phyloP scores from a whole-genome alignment of 2,888 invertebrate genomes.

The Lepidonotus clava region DNA sequence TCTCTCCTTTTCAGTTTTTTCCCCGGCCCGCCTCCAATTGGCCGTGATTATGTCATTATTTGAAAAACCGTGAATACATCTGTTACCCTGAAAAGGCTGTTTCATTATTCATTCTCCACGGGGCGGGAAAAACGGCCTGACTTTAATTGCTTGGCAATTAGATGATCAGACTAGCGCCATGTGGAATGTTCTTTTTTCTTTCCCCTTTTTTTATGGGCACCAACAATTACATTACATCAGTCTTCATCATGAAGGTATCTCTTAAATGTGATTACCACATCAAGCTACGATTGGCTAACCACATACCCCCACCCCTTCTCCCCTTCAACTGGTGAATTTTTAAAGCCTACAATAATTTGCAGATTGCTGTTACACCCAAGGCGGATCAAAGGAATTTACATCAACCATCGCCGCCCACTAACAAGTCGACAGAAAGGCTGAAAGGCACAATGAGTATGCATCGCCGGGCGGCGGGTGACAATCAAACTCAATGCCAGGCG shows the following conservation, averaged over 20 bases:
- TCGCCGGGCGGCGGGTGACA: background rate
- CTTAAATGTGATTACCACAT: constrained; percentile 52
- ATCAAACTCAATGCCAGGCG: background rate
- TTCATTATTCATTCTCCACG: constrained; percentile 48
- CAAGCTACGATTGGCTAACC: constrained; percentile 37
- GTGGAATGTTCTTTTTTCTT: constrained; percentile 34
- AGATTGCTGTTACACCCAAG: constrained; percentile 20
- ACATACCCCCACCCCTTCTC: constrained; percentile 11
- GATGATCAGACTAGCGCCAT: constrained; percentile 41
- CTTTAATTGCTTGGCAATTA: constrained; percentile 45
- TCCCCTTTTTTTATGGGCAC: constrained; percentile 23
- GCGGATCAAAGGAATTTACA: constrained; percentile 3
- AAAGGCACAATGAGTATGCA: background rate
- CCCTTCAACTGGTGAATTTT: constrained; percentile 7
- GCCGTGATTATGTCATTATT: constrained; percentile 42
- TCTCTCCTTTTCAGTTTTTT: constrained; percentile 26
- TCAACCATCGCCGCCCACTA: constrained; percentile 7
- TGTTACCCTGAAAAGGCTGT: background rate
- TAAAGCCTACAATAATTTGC: constrained; percentile 38
- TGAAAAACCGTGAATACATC: constrained; percentile 43
- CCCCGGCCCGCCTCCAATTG: background rate
- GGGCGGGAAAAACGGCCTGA: constrained; percentile 10
- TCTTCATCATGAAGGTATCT: constrained; percentile 35
- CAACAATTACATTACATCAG: constrained; percentile 42
- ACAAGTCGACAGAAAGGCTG: background rate